phyloP scores from a whole-genome alignment of 2,888 invertebrate species.

The Caenorhabditis macrosperma region DNA sequence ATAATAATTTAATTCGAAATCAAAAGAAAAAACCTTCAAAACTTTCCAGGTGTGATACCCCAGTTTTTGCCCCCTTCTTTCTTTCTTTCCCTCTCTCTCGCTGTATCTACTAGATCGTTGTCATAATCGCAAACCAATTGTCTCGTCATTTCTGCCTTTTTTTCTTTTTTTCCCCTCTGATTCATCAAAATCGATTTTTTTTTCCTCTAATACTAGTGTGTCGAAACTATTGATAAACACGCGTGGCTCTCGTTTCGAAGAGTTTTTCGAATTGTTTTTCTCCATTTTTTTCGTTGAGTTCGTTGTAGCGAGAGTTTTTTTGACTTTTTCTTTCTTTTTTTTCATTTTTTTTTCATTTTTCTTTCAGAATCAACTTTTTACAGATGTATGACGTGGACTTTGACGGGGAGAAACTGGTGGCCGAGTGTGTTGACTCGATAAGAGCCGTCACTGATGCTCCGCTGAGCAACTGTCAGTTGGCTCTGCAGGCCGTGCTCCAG shows the following conservation, averaged over 20 bases:
- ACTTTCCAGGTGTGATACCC: too few relatives aligned
- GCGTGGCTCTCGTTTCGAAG: too few relatives aligned
- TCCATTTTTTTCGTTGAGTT: neutral
- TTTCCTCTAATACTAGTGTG: too few relatives aligned
- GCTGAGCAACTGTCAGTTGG: slow-evolving; percentile 51
- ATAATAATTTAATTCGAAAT: neutral
- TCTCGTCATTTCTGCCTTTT: too few relatives aligned
- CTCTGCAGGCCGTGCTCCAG: slow-evolving; percentile 40
- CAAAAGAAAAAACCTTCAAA: neutral
- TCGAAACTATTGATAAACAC: neutral
- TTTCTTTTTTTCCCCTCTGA: too few relatives aligned
- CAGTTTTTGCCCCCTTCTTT: too few relatives aligned
- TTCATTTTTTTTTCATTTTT: neutral
- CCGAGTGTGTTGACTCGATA: slow-evolving; percentile 61
- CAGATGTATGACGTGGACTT: slow-evolving; percentile 57
- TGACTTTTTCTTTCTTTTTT: neutral
- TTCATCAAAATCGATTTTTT: too few relatives aligned
- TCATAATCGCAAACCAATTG: too few relatives aligned
- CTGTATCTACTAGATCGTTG: too few relatives aligned
- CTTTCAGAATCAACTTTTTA: neutral
- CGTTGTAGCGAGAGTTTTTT: neutral
- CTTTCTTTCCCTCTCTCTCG: neutral
- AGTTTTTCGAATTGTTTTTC: neutral
- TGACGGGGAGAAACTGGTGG: slow-evolving; percentile 48
- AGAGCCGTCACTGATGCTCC: slow-evolving; percentile 61